These are phyloP conservation scores for Clamator glandarius DNA, from an alignment of 2,797 vertebrate genomes.

Conservation along the genomic window DNA sequence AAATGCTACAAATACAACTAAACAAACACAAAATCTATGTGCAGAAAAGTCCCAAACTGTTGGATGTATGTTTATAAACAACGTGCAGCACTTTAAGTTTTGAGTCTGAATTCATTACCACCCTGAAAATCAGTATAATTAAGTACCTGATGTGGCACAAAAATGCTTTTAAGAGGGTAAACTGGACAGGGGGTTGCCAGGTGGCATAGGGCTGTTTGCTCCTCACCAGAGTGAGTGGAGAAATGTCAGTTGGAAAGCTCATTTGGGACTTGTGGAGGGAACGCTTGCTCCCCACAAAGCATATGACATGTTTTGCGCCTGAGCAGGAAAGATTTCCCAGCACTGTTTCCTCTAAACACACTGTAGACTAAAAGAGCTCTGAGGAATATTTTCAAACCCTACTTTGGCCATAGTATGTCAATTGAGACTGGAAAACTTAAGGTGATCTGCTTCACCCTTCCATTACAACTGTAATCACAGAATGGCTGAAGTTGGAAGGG, in stretches of 20 bases:
- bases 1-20: neutral
- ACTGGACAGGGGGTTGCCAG: neutral
- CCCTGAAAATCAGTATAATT: neutral
- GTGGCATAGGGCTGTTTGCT: neutral
- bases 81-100: neutral
- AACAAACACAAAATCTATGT: neutral
- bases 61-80: rapidly evolving
- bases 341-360: neutral
- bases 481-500: neutral
- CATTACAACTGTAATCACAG: neutral
- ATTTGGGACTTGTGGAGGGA: neutral
- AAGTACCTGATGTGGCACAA: neutral
- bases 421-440: neutral
- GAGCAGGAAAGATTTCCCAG: neutral
- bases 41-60: neutral
- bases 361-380: neutral
- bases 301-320: neutral
- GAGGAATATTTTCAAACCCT: neutral
- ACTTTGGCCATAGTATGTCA: neutral
- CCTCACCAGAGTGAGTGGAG: neutral
- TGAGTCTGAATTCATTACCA: neutral
- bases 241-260: neutral
- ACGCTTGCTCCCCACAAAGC: neutral
- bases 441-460: neutral
- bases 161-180: neutral